A percentile compares a stretch with the other conserved stretches of the same genome.
These are phyloP conservation scores for Antitype chi DNA, from an alignment of 2,888 invertebrate genomes.

Conservation along the genomic window DNA sequence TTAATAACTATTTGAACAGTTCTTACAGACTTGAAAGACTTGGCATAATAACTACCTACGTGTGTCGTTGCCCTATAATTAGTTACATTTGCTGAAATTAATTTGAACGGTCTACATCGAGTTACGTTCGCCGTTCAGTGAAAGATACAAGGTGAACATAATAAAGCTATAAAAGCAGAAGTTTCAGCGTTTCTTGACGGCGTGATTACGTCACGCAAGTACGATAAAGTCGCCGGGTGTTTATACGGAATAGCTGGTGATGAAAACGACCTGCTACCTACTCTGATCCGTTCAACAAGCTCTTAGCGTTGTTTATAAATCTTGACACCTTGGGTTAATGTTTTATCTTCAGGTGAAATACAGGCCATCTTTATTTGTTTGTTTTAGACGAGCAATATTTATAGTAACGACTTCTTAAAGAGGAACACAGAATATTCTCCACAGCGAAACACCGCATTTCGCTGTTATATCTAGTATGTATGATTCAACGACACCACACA, in stretches of 20 bases:
- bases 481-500: constrained; percentile 22
- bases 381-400: constrained; percentile 17
- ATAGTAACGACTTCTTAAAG: neutral
- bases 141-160: constrained; percentile 56
- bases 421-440: constrained; percentile 13
- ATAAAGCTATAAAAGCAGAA: constrained; percentile 63
- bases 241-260: constrained; percentile 53
- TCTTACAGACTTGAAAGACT: constrained; percentile 29
- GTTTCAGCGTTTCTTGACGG: constrained; percentile 52
- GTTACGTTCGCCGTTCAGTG: constrained; percentile 16
- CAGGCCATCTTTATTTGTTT: neutral
- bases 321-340: constrained; percentile 19
- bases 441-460: constrained; percentile 9
- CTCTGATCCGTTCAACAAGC: constrained; percentile 14
- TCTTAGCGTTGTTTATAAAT: constrained; percentile 28
- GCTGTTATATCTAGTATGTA: constrained; percentile 42
- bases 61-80: constrained; percentile 23
- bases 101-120: constrained; percentile 13
- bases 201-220: constrained; percentile 65
- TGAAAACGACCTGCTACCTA: constrained; percentile 15
- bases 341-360: constrained; percentile 1
- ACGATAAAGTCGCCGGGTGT: constrained; percentile 51
- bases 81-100: constrained; percentile 12
- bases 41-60: constrained; percentile 14
- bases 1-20: constrained; percentile 16